These are phyloP conservation scores for Papio anubis DNA, from an alignment of 2,113 vertebrate genomes.

Conservation along the genomic window DNA sequence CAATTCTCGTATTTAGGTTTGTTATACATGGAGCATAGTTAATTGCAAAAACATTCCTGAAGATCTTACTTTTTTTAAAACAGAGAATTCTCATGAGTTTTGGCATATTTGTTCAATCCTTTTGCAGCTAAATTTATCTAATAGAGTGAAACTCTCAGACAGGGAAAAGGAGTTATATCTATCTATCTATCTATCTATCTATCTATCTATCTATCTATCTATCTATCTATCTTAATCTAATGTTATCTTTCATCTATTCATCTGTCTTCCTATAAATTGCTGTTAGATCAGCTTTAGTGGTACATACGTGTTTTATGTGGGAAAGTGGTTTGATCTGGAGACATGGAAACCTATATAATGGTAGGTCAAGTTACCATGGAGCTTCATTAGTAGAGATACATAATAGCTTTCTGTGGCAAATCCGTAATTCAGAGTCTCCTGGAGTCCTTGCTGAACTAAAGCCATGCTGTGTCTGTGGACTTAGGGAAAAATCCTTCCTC, in stretches of 20 bases:
- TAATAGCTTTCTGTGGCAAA: neutral
- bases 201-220: neutral
- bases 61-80: constrained; percentile 21
- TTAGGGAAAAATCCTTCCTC: neutral
- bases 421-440: neutral
- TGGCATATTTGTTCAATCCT: constrained; percentile 44
- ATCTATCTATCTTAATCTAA: neutral
- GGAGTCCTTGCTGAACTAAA: neutral
- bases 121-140: constrained; percentile 39
- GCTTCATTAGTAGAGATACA: neutral
- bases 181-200: neutral
- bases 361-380: neutral
- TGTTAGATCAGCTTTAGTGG: constrained; percentile 12
- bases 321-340: constrained; percentile 25
- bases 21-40: constrained; percentile 48
- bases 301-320: neutral
- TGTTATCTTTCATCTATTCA: neutral
- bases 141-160: constrained; percentile 1
- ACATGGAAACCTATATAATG: neutral
- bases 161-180: neutral
- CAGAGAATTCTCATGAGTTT: constrained; percentile 48
- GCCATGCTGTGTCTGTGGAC: neutral
- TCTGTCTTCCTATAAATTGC: neutral
- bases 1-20: constrained; percentile 51
- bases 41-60: constrained; percentile 53